Evolutionary conservation across 1,140 invertebrate species (phyloP).

Genomic region (Conus ventricosus): DNA sequence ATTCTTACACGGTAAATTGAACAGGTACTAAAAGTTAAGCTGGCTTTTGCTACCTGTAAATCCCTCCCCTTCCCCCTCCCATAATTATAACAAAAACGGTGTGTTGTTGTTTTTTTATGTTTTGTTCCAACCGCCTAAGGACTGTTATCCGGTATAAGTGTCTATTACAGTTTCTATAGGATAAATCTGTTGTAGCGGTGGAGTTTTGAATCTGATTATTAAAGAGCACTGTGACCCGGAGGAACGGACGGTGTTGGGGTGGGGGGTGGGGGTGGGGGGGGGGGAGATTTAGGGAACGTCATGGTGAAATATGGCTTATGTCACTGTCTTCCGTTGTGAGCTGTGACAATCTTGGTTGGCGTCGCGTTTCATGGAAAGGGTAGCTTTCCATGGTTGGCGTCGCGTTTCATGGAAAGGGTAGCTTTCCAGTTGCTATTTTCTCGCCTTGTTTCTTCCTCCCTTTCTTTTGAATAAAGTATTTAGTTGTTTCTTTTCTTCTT

Average conservation of each 20-base stretch:
- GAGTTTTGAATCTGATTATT: background rate
- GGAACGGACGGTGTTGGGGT: background rate
- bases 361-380: background rate
- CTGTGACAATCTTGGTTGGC: background rate
- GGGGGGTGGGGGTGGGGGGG: background rate
- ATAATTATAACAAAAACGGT: background rate
- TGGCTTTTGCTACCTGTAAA: background rate
- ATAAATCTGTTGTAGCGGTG: background rate
- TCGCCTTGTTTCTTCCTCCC: background rate
- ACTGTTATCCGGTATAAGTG: background rate
- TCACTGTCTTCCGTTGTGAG: background rate
- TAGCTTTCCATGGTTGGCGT: background rate
- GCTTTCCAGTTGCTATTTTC: background rate
- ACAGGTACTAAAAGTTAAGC: constrained; percentile 4
- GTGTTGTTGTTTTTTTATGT: background rate
- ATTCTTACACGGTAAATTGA: constrained; percentile 11
- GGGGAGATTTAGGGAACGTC: background rate
- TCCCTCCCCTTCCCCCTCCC: no score
- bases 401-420: background rate
- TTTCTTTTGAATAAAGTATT: no score
- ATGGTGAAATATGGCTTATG: background rate
- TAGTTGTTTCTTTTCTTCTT: no score
- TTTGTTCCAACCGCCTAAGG: background rate
- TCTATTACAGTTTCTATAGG: background rate
- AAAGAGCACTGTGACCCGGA: background rate